Conservation (phyloP, 1,140 invertebrate genomes). For the Drosophila simulans region DNA sequence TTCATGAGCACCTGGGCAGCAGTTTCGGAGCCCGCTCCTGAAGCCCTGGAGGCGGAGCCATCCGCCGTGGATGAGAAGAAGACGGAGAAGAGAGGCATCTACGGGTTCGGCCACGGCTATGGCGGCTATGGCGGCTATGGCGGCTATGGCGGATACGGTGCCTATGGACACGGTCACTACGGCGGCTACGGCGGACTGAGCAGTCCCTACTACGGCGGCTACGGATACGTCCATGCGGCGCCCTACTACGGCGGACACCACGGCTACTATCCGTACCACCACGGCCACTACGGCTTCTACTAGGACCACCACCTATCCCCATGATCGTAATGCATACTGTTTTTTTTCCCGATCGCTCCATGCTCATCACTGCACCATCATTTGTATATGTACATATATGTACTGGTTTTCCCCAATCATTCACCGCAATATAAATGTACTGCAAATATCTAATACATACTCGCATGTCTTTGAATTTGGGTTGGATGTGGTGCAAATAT, state of each 20-base stretch:
- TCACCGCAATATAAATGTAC: slow-evolving; percentile 33
- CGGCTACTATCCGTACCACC: slow-evolving; percentile 71
- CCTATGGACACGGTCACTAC: slow-evolving; percentile 40
- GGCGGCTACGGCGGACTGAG: slow-evolving; percentile 52
- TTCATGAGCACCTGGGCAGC: slow-evolving; percentile 57
- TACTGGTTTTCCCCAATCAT: slow-evolving; percentile 16
- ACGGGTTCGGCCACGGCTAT: slow-evolving; percentile 70
- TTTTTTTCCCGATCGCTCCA: slow-evolving; percentile 45
- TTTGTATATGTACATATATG: slow-evolving; percentile 21
- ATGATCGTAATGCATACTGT: slow-evolving; percentile 18
- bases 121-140: slow-evolving; percentile 26
- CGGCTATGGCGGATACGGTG: slow-evolving; percentile 52
- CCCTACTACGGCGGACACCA: slow-evolving; percentile 73
- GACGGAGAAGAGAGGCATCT: slow-evolving; percentile 76
- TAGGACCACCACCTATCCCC: slow-evolving; percentile 26
- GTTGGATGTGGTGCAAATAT: too few relatives aligned
- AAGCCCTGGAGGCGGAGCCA: slow-evolving; percentile 30
- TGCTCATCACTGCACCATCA: slow-evolving; percentile 35
- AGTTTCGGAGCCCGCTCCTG: slow-evolving; percentile 49
- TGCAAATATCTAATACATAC: slow-evolving; percentile 23
- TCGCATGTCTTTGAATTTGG: slow-evolving; percentile 6
- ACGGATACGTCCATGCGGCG: slow-evolving; percentile 57
- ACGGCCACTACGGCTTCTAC: slow-evolving; percentile 74
- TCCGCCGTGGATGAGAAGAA: slow-evolving; percentile 64
- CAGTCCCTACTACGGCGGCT: slow-evolving; percentile 69